phyloP scores from a whole-genome alignment of 2,797 vertebrate genomes.

The Chromobotia macracanthus region DNA sequence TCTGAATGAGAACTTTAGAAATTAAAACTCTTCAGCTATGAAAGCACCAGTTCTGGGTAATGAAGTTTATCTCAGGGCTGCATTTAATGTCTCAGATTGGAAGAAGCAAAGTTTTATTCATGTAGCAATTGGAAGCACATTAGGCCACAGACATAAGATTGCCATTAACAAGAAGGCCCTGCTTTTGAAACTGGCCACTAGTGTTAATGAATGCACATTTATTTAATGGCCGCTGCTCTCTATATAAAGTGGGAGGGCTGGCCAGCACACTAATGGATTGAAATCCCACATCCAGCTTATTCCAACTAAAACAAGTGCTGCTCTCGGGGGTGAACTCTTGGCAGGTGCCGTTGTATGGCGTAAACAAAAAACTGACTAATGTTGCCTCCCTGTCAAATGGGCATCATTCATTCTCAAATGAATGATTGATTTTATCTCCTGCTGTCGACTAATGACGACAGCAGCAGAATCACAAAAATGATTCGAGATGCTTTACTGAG shows the following conservation, averaged over 20 bases:
- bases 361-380: slow-evolving; percentile 55
- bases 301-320: slow-evolving; percentile 73
- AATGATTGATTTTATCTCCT: slow-evolving; percentile 77
- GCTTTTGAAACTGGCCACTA: slow-evolving; percentile 44
- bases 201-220: slow-evolving; percentile 74
- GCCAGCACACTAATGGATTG: slow-evolving; percentile 75
- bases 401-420: slow-evolving; percentile 46
- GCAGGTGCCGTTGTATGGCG: slow-evolving; percentile 31
- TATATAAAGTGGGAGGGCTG: slow-evolving; percentile 68
- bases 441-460: slow-evolving; percentile 72
- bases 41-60: not conserved
- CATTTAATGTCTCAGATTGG: not conserved
- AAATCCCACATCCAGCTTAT: slow-evolving; percentile 70
- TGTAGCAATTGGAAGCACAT: slow-evolving; percentile 3
- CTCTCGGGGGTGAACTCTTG: slow-evolving; percentile 30
- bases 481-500: slow-evolving; percentile 55
- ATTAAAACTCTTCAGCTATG: not conserved
- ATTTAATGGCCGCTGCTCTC: slow-evolving; percentile 68
- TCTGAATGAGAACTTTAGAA: not conserved
- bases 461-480: slow-evolving; percentile 75
- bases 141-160: not conserved
- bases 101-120: slow-evolving; percentile 2
- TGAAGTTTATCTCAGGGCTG: not conserved
- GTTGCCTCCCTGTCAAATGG: slow-evolving; percentile 49
- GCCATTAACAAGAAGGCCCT: slow-evolving; percentile 7